phyloP scores from a whole-genome alignment of 2,888 invertebrate species.

The Athetis lepigone region DNA sequence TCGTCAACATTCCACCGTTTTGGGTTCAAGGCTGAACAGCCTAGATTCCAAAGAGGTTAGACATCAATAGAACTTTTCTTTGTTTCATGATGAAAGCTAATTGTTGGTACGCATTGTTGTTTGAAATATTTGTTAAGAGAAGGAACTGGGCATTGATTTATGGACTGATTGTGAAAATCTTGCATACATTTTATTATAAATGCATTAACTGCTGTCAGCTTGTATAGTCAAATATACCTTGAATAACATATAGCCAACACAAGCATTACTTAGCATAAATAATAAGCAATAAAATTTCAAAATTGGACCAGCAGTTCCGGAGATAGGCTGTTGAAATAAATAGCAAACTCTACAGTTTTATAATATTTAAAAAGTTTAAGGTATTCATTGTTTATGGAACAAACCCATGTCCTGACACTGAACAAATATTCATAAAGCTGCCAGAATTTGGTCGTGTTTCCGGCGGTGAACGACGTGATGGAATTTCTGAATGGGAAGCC shows the following conservation, averaged over 20 bases:
- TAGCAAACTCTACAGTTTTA: no score
- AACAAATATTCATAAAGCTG: conserved; percentile 44
- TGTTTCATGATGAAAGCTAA: conserved; percentile 6
- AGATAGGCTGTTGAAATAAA: no score
- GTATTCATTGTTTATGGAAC: conserved; percentile 18
- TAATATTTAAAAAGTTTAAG: not conserved
- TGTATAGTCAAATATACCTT: no score
- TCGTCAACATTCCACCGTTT: conserved; percentile 77
- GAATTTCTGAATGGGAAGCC: conserved; percentile 28
- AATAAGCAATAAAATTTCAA: no score
- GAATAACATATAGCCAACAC: no score
- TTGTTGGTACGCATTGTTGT: not conserved
- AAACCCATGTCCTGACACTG: conserved; percentile 11
- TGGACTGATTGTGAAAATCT: no score
- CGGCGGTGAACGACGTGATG: conserved; percentile 27
- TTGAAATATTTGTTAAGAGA: not conserved
- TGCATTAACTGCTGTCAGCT: no score
- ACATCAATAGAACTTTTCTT: conserved; percentile 30
- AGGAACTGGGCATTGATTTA: not conserved
- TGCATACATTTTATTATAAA: no score
- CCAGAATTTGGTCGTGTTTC: conserved; percentile 57
- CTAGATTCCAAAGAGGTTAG: conserved; percentile 53
- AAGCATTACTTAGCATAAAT: no score
- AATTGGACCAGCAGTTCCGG: no score
- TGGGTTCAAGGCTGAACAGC: conserved; percentile 80